A percentile compares a stretch with the other conserved stretches of the same genome.
phyloP scores from a whole-genome alignment of 2,797 vertebrate species.

The Crossoptilon crossoptilon region DNA sequence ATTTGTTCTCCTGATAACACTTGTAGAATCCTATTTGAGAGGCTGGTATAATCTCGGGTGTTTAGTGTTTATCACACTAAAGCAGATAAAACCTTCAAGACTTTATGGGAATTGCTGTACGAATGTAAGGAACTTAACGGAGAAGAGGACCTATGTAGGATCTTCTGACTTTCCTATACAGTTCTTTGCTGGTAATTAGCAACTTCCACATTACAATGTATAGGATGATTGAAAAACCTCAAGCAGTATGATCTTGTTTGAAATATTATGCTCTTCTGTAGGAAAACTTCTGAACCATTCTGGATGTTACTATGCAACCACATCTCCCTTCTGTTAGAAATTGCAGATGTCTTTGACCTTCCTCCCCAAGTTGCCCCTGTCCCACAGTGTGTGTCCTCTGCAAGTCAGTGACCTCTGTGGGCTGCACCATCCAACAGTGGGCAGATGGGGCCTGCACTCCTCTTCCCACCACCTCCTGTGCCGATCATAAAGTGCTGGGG shows the following conservation, averaged over 20 bases:
- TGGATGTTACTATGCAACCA: conserved; percentile 40
- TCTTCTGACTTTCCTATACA: not conserved
- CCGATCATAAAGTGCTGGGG: not conserved
- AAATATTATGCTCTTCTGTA: not conserved
- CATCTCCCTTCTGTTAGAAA: conserved; percentile 6
- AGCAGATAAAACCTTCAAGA: not conserved
- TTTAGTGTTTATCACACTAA: not conserved
- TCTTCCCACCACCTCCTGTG: not conserved
- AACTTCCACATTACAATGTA: not conserved
- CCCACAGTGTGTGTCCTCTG: not conserved
- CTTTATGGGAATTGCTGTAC: not conserved
- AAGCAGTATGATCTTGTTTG: not conserved
- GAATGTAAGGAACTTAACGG: not conserved
- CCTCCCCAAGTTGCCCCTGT: not conserved
- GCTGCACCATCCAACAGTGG: not conserved
- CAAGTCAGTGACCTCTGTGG: not conserved
- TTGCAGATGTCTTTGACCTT: conserved; percentile 34
- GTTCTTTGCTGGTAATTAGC: not conserved
- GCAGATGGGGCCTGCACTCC: not conserved
- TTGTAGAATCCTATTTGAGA: not conserved
- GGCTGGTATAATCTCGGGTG: not conserved
- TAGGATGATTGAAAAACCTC: not conserved
- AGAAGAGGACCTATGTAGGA: not conserved
- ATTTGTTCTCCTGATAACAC: not conserved
- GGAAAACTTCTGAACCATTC: not conserved